Conservation (phyloP, 2,113 vertebrate species). For the Oryzias javanicus region DNA sequence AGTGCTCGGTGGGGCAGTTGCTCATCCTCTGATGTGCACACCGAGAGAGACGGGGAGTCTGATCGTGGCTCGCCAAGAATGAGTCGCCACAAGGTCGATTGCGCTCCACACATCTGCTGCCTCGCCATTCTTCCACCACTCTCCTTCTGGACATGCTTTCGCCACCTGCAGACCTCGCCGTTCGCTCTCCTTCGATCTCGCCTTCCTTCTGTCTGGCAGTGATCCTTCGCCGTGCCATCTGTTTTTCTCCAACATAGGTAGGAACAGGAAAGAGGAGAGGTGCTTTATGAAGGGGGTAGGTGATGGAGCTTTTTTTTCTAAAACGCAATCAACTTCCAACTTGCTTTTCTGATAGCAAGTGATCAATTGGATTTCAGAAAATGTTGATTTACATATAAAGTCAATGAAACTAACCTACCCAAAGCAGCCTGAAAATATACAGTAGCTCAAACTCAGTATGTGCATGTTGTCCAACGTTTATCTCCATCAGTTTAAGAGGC, state of each 20-base stretch:
- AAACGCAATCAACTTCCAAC: too few species aligned
- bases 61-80: conserved; percentile 42
- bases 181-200: conserved; percentile 43
- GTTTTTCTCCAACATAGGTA: conserved; percentile 41
- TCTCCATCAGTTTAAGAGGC: too few species aligned
- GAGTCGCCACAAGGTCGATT: conserved; percentile 62
- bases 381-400: too few species aligned
- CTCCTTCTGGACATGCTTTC: conserved; percentile 45
- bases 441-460: too few species aligned
- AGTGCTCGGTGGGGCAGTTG: conserved; percentile 47
- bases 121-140: conserved; percentile 26
- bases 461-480: too few species aligned
- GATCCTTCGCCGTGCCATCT: conserved; percentile 68
- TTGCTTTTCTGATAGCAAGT: too few species aligned
- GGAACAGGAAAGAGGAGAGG: conserved; percentile 6
- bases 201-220: conserved; percentile 55
- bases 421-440: too few species aligned
- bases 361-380: too few species aligned
- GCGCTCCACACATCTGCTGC: conserved; percentile 68
- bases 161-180: conserved; percentile 39
- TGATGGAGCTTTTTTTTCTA: too few species aligned
- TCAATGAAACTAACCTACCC: too few species aligned
- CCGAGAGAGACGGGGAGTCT: conserved; percentile 31
- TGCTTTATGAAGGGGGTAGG: too few species aligned
- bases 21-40: conserved; percentile 48